phyloP scores from a whole-genome alignment of 2,797 vertebrate species.

The Megaceryle alcyon region DNA sequence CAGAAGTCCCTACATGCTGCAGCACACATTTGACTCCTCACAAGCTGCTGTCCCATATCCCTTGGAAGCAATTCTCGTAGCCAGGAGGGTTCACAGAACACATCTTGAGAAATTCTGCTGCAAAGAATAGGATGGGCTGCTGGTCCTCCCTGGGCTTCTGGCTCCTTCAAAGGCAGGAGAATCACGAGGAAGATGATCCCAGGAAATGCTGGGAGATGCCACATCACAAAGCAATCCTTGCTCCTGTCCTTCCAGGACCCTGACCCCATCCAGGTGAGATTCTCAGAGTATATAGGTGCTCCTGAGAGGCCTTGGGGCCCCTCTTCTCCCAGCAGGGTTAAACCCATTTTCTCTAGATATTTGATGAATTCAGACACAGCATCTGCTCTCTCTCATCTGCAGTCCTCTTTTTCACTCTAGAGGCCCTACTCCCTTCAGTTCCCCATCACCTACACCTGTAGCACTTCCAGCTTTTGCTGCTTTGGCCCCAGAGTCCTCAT shows the following conservation, averaged over 20 bases:
- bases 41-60: not conserved
- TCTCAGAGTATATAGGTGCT: not conserved
- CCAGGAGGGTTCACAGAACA: not conserved
- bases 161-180: not conserved
- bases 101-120: not conserved
- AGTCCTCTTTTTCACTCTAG: not conserved
- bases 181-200: rapidly evolving
- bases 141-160: not conserved
- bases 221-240: not conserved
- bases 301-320: not conserved
- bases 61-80: not conserved
- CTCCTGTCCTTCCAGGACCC: not conserved
- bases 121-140: not conserved
- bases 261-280: not conserved
- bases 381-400: not conserved
- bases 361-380: not conserved
- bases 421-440: not conserved
- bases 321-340: not conserved
- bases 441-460: not conserved
- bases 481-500: not conserved
- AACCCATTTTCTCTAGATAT: not conserved
- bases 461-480: not conserved
- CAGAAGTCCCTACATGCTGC: not conserved
- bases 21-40: not conserved
- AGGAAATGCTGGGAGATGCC: not conserved